A percentile compares a stretch with the other conserved stretches of the same genome.
Conservation (phyloP, 1,140 invertebrate species). For the Hypothenemus hampei region DNA sequence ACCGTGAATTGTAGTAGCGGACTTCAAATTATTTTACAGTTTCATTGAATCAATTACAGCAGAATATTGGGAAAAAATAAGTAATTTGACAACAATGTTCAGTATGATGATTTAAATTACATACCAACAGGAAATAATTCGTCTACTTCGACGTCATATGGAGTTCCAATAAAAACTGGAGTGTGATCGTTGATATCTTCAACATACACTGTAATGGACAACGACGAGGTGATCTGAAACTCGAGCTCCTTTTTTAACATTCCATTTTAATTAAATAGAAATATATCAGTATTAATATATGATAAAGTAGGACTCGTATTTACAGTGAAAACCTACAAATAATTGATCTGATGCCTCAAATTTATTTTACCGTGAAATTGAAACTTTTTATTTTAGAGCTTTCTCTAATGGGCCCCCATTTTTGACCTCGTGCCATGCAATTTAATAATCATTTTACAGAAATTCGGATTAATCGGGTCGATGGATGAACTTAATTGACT, state of each 20-base stretch:
- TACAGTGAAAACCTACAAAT: too few relatives aligned
- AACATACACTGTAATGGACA: slow-evolving; percentile 79
- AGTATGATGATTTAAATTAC: slow-evolving; percentile 20
- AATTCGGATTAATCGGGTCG: too few relatives aligned
- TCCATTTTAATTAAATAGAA: too few relatives aligned
- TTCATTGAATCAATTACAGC: too few relatives aligned
- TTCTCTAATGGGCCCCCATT: neutral
- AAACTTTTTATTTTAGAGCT: neutral
- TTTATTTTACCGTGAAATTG: neutral
- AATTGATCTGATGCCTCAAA: neutral
- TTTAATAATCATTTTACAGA: too few relatives aligned
- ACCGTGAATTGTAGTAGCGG: neutral
- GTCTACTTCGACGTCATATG: slow-evolving; percentile 72
- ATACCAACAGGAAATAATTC: slow-evolving; percentile 72
- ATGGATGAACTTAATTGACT: too few relatives aligned
- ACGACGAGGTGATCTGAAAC: slow-evolving; percentile 64
- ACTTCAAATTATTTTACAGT: too few relatives aligned
- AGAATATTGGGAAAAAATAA: slow-evolving; percentile 3
- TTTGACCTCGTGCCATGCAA: neutral
- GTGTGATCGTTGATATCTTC: slow-evolving; percentile 80
- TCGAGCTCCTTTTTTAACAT: too few relatives aligned
- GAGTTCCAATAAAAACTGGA: slow-evolving; percentile 66
- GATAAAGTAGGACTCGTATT: neutral
- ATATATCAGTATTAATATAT: neutral
- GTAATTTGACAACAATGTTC: slow-evolving; percentile 7